A percentile compares a stretch with the other conserved stretches of the same genome.
Conservation (phyloP, 2,888 invertebrate species). For the Idaea biselata region DNA sequence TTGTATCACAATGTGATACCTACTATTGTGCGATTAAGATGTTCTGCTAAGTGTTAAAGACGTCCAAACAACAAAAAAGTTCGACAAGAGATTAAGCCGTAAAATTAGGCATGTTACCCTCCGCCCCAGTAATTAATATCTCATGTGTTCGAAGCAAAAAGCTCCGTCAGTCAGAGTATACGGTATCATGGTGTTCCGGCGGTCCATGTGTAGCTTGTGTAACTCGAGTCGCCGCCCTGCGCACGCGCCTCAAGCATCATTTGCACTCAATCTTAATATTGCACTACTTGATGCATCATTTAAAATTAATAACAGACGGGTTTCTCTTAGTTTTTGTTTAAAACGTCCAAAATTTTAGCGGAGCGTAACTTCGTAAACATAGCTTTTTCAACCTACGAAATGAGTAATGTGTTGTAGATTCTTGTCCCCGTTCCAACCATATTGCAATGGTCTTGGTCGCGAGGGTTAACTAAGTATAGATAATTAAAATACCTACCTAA, state of each 20-base stretch:
- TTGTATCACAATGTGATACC: no score
- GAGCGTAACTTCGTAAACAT: conserved; percentile 10
- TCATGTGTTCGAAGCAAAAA: conserved; percentile 62
- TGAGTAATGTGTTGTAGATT: no score
- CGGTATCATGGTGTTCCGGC: conserved; percentile 37
- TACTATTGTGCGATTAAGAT: not conserved
- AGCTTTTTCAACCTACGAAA: not conserved
- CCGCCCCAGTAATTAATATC: conserved; percentile 75
- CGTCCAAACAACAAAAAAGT: conserved; percentile 29
- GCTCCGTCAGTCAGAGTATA: conserved; percentile 41
- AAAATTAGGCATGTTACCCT: conserved; percentile 62
- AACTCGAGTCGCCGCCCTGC: conserved; percentile 55
- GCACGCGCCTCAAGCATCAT: conserved; percentile 73
- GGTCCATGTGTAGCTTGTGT: conserved; percentile 40
- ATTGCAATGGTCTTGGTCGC: no score
- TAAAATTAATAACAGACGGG: conserved; percentile 61
- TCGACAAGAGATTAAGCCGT: conserved; percentile 48
- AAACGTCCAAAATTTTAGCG: conserved; percentile 41
- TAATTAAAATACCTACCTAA: no score
- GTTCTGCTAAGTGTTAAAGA: conserved; percentile 12
- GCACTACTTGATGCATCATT: conserved; percentile 71
- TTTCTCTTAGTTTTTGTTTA: conserved; percentile 52
- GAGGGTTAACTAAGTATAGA: no score
- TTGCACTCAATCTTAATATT: conserved; percentile 76
- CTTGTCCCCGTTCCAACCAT: no score